A percentile compares a stretch with the other conserved stretches of the same genome.
phyloP scores from a whole-genome alignment of 2,888 invertebrate species.

The Ametastegia equiseti region DNA sequence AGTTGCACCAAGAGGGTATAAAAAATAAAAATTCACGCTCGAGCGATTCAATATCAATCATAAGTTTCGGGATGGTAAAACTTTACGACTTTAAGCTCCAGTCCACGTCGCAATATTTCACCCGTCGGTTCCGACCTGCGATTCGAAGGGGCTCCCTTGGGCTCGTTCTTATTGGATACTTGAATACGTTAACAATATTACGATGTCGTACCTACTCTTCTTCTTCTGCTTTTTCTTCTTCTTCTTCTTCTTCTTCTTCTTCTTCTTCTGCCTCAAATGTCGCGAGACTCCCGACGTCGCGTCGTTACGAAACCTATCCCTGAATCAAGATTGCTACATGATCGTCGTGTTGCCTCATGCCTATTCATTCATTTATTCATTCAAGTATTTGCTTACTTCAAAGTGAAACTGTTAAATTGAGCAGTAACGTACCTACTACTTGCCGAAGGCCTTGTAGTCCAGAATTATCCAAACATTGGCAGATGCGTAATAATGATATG shows the following conservation, averaged over 20 bases:
- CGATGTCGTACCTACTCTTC: constrained; percentile 16
- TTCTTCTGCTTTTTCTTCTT: neutral
- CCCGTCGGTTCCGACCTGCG: neutral
- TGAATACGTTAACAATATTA: constrained; percentile 36
- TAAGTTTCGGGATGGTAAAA: constrained; percentile 31
- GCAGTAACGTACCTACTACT: no score
- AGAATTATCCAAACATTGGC: neutral
- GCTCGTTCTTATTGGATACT: constrained; percentile 42
- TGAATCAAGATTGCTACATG: neutral
- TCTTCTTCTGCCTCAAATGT: neutral
- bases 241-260: neutral
- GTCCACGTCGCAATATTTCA: constrained; percentile 34
- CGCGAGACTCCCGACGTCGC: neutral
- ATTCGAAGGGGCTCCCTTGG: constrained; percentile 21
- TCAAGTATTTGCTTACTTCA: neutral
- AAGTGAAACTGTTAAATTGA: neutral
- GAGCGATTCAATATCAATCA: constrained; percentile 46
- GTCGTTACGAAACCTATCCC: neutral
- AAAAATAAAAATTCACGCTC: constrained; percentile 17
- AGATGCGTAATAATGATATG: neutral
- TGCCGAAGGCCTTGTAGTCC: neutral
- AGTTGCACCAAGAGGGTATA: neutral
- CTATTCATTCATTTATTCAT: constrained; percentile 4
- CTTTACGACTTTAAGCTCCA: constrained; percentile 40
- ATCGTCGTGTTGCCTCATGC: neutral